Base-by-base conservation (phyloP, 2,113 vertebrate species). In the Echinops telfairi region DNA sequence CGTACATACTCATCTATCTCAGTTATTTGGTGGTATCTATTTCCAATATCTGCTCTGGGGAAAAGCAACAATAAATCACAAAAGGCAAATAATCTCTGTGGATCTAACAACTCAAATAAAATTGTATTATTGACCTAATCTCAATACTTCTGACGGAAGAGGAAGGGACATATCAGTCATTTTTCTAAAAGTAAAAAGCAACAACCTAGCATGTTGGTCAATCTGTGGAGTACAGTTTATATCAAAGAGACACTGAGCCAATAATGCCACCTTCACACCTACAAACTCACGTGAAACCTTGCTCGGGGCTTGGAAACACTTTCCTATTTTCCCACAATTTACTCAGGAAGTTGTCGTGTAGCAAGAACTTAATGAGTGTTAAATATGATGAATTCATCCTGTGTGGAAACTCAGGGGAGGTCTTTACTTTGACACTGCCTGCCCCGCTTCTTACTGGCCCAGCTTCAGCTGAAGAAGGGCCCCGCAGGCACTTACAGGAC, bases 311-410 rank as follows among this genome's bases (percentile, higher is more conserved):
- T 97, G 94, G 96, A 97, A 97, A 96, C 12, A 0, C 95, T 94
- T 95, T 96, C 94, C 75, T 84, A 97, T 97, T 97, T 97, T 97
- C 97, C 97, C 96, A 97, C 88, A 96, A 96, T 97, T 97, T 97
- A 97, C 96, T 93, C 79, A 98, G 97, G 97, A 98, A 98, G 97
- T 97, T 94, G 79, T 88, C 97, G 89, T 93, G 73, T 89, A 98
- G 94, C 96, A 97, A 97, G 88, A 95, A 94, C 94, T 96, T 96
- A 98, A 98, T 98, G 97, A 96, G 92, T 95, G 98, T 97, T 96
- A 97, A 97, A 98, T 95, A 96, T 96, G 96, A 98, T 97, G 97
- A 98, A 98, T 97, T 97, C 95, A 92, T 86, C 97, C 93, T 95
- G 92, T 97, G 96, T 96, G 95, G 97, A 97, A 98, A 98, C 73